A percentile compares a stretch with the other conserved stretches of the same genome.
Evolutionary conservation across 2,113 vertebrate genomes (phyloP).

Genomic region (Vulpes ferrilata): DNA sequence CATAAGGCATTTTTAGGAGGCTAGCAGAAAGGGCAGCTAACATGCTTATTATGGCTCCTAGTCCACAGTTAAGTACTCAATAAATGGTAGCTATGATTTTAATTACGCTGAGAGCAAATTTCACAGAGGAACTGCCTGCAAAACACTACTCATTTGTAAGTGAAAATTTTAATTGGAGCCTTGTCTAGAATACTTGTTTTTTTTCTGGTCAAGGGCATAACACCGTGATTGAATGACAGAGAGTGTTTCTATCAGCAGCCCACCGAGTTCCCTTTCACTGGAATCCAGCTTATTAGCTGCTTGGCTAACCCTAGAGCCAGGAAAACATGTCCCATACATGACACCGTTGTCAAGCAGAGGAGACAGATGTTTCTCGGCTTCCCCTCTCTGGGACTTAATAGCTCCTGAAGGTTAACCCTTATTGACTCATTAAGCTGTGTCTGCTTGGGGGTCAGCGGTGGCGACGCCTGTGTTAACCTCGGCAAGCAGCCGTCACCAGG

Average conservation of each 20-base stretch:
- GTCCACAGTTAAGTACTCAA: not conserved
- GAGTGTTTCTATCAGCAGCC: conserved; percentile 1
- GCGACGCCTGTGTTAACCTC: not conserved
- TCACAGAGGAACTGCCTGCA: not conserved
- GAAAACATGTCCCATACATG: not conserved
- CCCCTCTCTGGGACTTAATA: conserved; percentile 49
- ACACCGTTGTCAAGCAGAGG: not conserved
- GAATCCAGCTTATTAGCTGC: conserved; percentile 56
- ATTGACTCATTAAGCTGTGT: not conserved
- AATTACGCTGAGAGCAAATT: conserved; percentile 21
- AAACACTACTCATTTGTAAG: not conserved
- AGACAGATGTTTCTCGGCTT: conserved; percentile 24
- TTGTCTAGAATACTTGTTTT: not conserved
- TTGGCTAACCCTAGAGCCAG: not conserved
- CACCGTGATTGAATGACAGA: not conserved
- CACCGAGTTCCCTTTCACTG: not conserved
- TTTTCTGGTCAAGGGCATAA: not conserved
- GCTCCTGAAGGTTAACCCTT: conserved; percentile 17
- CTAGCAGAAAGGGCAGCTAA: not conserved
- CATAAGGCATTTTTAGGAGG: not conserved
- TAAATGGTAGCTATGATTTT: not conserved
- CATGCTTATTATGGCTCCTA: not conserved
- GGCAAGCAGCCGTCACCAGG: not conserved
- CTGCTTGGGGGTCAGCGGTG: not conserved
- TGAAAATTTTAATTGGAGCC: not conserved